phyloP scores from a whole-genome alignment of 2,888 invertebrate genomes.

The Ichneumoninae sp. region DNA sequence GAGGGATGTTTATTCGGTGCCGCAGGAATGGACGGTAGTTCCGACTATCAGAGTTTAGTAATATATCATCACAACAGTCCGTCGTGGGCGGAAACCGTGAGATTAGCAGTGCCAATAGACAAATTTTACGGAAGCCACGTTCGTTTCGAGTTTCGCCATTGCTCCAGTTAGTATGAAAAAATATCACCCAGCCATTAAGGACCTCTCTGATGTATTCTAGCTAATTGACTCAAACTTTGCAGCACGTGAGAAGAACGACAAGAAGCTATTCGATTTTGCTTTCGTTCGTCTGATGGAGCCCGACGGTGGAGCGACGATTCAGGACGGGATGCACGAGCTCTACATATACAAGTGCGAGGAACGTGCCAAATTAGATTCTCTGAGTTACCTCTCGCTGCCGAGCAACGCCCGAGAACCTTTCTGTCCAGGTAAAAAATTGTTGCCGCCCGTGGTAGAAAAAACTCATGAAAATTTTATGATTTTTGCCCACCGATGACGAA shows the following conservation, averaged over 20 bases:
- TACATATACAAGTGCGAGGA: slow-evolving; percentile 97
- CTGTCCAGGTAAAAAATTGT: slow-evolving; percentile 73
- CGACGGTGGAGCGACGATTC: slow-evolving; percentile 92
- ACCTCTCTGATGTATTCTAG: neutral
- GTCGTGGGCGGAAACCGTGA: slow-evolving; percentile 95
- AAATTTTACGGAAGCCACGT: slow-evolving; percentile 96
- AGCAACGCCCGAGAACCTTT: slow-evolving; percentile 81
- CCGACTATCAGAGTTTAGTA: slow-evolving; percentile 93
- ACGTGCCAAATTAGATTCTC: slow-evolving; percentile 88
- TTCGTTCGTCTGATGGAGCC: slow-evolving; percentile 96
- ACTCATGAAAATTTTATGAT: neutral
- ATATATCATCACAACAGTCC: slow-evolving; percentile 98
- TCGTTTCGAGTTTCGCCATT: slow-evolving; percentile 96
- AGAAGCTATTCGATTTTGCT: slow-evolving; percentile 96
- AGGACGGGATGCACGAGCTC: slow-evolving; percentile 95
- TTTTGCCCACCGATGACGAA: too few species aligned
- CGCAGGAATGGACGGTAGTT: slow-evolving; percentile 91
- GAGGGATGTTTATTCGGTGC: slow-evolving; percentile 93
- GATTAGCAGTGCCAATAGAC: slow-evolving; percentile 95
- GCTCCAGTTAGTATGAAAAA: slow-evolving; percentile 90
- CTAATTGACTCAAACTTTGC: slow-evolving; percentile 75
- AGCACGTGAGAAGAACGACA: slow-evolving; percentile 95
- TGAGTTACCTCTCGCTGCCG: slow-evolving; percentile 85
- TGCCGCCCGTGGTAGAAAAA: neutral
- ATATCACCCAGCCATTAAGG: neutral